A percentile compares a stretch with the other conserved stretches of the same genome.
These are phyloP conservation scores for Hemibagrus wyckioides DNA, from an alignment of 2,113 vertebrate genomes.

Conservation along the genomic window DNA sequence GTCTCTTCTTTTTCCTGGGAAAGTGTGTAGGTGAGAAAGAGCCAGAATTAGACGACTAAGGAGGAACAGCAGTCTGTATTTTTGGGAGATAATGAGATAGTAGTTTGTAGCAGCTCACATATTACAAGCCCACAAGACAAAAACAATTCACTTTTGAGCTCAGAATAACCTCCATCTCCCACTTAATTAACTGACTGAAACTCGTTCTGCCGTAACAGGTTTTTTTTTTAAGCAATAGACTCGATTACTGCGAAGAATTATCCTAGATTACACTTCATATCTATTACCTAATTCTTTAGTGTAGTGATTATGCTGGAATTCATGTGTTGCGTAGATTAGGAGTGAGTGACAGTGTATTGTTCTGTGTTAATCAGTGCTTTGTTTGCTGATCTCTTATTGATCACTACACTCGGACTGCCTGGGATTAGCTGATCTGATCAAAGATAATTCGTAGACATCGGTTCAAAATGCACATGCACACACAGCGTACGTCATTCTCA, in stretches of 20 bases:
- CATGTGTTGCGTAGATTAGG: background rate
- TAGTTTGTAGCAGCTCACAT: constrained; percentile 28
- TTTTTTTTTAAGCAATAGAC: constrained; percentile 9
- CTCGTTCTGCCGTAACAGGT: constrained; percentile 15
- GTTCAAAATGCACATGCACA: constrained; percentile 1
- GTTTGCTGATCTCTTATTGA: constrained; percentile 12
- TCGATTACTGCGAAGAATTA: background rate
- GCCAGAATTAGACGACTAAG: constrained; percentile 32
- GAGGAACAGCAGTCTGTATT: constrained; percentile 7
- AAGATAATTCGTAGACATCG: background rate
- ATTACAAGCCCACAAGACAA: background rate
- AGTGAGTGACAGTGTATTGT: background rate
- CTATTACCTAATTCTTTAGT: background rate
- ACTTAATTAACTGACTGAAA: background rate
- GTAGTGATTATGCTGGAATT: background rate
- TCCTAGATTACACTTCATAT: background rate
- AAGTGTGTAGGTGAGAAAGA: constrained; percentile 20
- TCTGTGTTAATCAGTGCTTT: constrained; percentile 7
- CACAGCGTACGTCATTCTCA: constrained; percentile 4
- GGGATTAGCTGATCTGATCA: background rate
- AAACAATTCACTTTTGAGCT: constrained; percentile 6
- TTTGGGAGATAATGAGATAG: constrained; percentile 20
- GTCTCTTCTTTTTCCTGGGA: constrained; percentile 7
- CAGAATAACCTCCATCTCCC: background rate
- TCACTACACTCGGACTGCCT: background rate